These are phyloP conservation scores for Drosophila nigrodunni DNA, from an alignment of 1,140 invertebrate species.

Conservation along the genomic window DNA sequence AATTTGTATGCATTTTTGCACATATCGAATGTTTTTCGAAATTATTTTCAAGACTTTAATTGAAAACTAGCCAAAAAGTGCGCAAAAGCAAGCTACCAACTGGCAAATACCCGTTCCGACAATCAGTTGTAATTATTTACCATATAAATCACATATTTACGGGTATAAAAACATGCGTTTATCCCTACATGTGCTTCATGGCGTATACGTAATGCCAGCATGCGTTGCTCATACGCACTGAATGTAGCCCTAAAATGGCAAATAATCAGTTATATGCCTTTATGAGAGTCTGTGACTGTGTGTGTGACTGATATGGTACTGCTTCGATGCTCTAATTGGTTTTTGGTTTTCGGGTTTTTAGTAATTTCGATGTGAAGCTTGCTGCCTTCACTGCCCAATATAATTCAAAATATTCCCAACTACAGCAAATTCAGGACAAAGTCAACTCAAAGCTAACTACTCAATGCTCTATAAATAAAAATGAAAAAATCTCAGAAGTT, in stretches of 20 bases:
- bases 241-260: conserved; percentile 14
- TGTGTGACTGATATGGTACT: not conserved
- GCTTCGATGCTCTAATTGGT: not conserved
- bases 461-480: not conserved
- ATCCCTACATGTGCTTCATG: not conserved
- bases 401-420: conserved; percentile 17
- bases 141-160: too few relatives aligned
- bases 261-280: conserved; percentile 17
- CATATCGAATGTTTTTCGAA: conserved; percentile 15
- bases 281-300: not conserved
- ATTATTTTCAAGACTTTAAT: conserved; percentile 62
- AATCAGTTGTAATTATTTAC: too few relatives aligned
- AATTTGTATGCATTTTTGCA: conserved; percentile 34
- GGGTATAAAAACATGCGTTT: too few relatives aligned
- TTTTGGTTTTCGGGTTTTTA: conserved; percentile 19
- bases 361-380: conserved; percentile 7
- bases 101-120: not conserved
- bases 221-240: conserved; percentile 52
- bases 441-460: too few relatives aligned
- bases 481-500: too few relatives aligned
- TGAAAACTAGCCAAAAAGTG: conserved; percentile 32
- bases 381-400: conserved; percentile 5
- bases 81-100: not conserved
- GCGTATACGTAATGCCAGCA: conserved; percentile 7
- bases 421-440: not conserved